Conservation (phyloP, 2,797 vertebrate genomes). For the Microtus californicus region DNA sequence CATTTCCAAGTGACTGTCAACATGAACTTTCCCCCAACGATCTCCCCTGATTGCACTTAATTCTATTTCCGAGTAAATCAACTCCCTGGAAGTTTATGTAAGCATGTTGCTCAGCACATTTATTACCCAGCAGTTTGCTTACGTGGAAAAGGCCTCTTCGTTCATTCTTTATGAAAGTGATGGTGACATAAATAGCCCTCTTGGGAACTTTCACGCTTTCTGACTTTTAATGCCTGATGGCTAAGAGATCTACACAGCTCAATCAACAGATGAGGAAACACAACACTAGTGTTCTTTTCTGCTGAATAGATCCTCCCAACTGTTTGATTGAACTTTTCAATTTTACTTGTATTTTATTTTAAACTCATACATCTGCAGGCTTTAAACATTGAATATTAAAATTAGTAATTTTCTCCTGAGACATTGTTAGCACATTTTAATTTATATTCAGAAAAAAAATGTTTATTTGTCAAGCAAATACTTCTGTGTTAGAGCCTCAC, state of each 20-base stretch:
- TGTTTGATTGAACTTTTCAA: not conserved
- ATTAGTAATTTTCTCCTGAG: not conserved
- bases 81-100: not conserved
- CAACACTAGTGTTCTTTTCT: not conserved
- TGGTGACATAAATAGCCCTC: not conserved
- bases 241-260: not conserved
- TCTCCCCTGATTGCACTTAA: not conserved
- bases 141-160: not conserved
- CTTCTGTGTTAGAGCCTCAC: not conserved
- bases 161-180: not conserved
- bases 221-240: not conserved
- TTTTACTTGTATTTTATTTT: not conserved
- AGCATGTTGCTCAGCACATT: not conserved
- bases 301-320: not conserved
- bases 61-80: not conserved
- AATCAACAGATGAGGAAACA: not conserved
- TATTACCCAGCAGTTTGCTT: slow-evolving; percentile 24
- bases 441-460: not conserved
- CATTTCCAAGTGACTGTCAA: not conserved
- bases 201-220: not conserved
- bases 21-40: not conserved
- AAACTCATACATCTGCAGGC: too few relatives aligned
- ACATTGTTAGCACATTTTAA: not conserved
- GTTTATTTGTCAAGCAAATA: not conserved
- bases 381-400: not conserved